A percentile compares a stretch with the other conserved stretches of the same genome.
These are phyloP conservation scores for Paratilapia polleni DNA, from an alignment of 2,113 vertebrate genomes.

Conservation along the genomic window DNA sequence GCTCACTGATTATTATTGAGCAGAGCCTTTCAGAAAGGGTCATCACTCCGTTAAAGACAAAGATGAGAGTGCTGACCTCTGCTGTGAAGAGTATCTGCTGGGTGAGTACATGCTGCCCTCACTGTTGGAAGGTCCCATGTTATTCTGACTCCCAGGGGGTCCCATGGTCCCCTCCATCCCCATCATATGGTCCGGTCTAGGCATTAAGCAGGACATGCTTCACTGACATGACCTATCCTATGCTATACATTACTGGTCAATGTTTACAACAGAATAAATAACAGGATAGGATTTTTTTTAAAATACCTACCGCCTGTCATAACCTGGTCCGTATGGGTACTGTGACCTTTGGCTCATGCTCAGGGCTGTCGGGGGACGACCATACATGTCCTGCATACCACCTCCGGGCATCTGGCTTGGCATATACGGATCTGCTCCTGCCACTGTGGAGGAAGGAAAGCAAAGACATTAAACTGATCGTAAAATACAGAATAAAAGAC, in stretches of 20 bases:
- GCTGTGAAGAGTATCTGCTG: constrained; percentile 80
- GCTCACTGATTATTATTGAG: background rate
- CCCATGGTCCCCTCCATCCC: constrained; percentile 83
- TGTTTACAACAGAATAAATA: background rate
- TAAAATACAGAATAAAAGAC: background rate
- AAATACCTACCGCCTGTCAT: constrained; percentile 89
- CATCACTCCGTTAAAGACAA: background rate
- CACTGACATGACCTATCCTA: background rate
- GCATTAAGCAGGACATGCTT: constrained; percentile 32
- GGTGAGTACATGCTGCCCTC: constrained; percentile 83
- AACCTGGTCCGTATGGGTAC: constrained; percentile 89
- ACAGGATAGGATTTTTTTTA: background rate
- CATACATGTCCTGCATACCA: constrained; percentile 94
- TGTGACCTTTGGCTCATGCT: constrained; percentile 92
- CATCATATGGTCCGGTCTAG: constrained; percentile 84
- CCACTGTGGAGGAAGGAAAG: constrained; percentile 78
- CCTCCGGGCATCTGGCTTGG: constrained; percentile 91
- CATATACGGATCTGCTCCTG: constrained; percentile 93
- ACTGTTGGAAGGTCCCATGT: constrained; percentile 82
- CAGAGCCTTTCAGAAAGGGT: background rate
- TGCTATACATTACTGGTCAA: background rate
- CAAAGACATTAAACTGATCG: background rate
- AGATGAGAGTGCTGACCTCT: constrained; percentile 73
- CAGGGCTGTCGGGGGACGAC: constrained; percentile 85
- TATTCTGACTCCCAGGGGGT: constrained; percentile 81